Evolutionary conservation across 2,888 invertebrate genomes (phyloP).

Genomic region (Polyommatus icarus): DNA sequence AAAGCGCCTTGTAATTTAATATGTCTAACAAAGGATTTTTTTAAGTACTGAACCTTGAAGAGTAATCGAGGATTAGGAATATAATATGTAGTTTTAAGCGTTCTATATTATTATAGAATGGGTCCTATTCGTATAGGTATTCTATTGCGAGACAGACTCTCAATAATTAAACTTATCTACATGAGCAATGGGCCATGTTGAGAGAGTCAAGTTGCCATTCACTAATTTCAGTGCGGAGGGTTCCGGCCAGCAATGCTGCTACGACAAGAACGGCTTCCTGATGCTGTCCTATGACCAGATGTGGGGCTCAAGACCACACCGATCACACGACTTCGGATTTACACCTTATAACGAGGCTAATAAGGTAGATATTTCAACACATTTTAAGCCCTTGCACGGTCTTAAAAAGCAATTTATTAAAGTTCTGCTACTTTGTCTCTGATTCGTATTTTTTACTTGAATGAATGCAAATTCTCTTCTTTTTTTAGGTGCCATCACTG

Average conservation of each 20-base stretch:
- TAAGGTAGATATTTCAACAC: constrained; percentile 79
- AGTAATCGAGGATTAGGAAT: too few relatives aligned
- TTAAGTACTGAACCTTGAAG: too few relatives aligned
- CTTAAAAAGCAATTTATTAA: background rate
- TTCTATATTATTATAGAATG: too few relatives aligned
- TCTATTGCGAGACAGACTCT: too few relatives aligned
- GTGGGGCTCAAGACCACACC: constrained; percentile 93
- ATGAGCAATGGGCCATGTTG: background rate
- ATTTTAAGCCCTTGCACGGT: background rate
- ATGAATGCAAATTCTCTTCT: constrained; percentile 41
- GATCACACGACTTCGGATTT: constrained; percentile 94
- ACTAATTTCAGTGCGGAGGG: constrained; percentile 85
- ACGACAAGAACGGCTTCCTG: constrained; percentile 93
- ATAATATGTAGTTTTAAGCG: too few relatives aligned
- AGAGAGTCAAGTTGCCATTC: too few relatives aligned
- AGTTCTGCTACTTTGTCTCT: background rate
- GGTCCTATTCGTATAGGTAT: too few relatives aligned
- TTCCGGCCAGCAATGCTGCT: constrained; percentile 98
- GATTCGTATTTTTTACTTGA: too few relatives aligned
- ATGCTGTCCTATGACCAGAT: constrained; percentile 97
- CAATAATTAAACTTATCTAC: too few relatives aligned
- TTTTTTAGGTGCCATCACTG: constrained; percentile 88
- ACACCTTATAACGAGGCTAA: constrained; percentile 97
- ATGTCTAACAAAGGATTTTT: background rate
- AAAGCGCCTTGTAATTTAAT: background rate